phyloP scores from a whole-genome alignment of 1,140 invertebrate species.

The Achatina immaculata region DNA sequence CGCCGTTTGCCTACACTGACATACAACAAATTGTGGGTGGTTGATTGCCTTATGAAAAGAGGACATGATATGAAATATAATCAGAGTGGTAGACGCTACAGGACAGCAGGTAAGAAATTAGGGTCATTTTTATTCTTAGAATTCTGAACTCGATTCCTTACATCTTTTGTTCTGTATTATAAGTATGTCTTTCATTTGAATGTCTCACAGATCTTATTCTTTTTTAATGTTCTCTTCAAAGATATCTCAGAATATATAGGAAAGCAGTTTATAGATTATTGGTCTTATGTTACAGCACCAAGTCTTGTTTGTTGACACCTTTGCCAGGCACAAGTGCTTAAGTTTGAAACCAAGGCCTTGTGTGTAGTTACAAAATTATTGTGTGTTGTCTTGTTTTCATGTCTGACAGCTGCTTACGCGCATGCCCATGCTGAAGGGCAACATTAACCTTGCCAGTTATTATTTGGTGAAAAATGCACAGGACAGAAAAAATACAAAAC shows the following conservation, averaged over 20 bases:
- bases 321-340: too few species aligned
- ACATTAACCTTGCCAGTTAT: conserved; percentile 7
- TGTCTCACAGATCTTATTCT: too few species aligned
- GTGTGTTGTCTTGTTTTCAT: conserved; percentile 1
- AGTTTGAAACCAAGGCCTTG: too few species aligned
- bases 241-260: too few species aligned
- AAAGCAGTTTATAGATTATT: too few species aligned
- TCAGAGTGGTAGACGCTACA: neutral
- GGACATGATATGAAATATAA: conserved; percentile 31
- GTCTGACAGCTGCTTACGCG: conserved; percentile 13
- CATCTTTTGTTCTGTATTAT: too few species aligned
- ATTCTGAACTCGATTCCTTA: too few species aligned
- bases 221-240: too few species aligned
- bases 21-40: conserved; percentile 16
- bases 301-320: too few species aligned
- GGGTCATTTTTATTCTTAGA: neutral
- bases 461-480: conserved; percentile 31
- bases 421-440: conserved; percentile 22
- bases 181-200: too few species aligned
- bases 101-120: neutral
- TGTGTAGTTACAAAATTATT: too few species aligned
- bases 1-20: conserved; percentile 15
- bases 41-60: conserved; percentile 23
- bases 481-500: conserved; percentile 36
- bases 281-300: too few species aligned